A percentile compares a stretch with the other conserved stretches of the same genome.
phyloP scores from a whole-genome alignment of 2,113 vertebrate genomes.

The Myiozetetes cayanensis region DNA sequence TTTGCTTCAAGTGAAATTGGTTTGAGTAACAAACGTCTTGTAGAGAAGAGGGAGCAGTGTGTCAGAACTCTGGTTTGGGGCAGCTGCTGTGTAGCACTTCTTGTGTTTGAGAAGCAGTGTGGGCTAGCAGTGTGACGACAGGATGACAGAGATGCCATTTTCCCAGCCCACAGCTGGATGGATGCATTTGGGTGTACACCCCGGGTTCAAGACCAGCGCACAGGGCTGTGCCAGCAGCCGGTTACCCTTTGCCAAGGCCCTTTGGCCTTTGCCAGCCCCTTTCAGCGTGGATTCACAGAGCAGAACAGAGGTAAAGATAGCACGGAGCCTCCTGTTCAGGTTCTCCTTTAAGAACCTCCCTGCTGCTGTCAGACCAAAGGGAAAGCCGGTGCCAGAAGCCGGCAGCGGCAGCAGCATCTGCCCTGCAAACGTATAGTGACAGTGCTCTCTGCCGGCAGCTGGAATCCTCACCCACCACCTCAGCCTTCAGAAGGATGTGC shows the following conservation, averaged over 20 bases:
- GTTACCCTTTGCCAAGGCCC: background rate
- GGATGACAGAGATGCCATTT: background rate
- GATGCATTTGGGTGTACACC: fast-evolving
- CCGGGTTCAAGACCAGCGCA: fast-evolving
- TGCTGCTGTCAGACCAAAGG: background rate
- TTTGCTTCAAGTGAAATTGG: background rate
- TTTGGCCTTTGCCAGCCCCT: background rate
- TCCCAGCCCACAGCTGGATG: background rate
- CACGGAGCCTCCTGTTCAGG: background rate
- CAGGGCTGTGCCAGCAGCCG: fast-evolving
- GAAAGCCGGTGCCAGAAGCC: background rate
- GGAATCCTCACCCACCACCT: background rate
- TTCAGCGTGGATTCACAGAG: fast-evolving
- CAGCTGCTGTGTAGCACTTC: background rate
- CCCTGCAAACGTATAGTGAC: background rate
- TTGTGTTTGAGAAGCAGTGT: background rate
- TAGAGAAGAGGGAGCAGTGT: background rate
- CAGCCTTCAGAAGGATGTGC: background rate
- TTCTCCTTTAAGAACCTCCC: background rate
- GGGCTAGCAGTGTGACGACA: too few species aligned
- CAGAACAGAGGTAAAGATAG: too few species aligned
- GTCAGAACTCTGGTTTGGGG: background rate
- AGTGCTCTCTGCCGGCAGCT: constrained; percentile 44
- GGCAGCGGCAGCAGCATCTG: background rate
- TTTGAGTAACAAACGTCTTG: background rate